Evolutionary conservation across 2,888 invertebrate genomes (phyloP), one percentile per base, ranked within the genome.

Genomic region (Salpingus planirostris): DNA sequence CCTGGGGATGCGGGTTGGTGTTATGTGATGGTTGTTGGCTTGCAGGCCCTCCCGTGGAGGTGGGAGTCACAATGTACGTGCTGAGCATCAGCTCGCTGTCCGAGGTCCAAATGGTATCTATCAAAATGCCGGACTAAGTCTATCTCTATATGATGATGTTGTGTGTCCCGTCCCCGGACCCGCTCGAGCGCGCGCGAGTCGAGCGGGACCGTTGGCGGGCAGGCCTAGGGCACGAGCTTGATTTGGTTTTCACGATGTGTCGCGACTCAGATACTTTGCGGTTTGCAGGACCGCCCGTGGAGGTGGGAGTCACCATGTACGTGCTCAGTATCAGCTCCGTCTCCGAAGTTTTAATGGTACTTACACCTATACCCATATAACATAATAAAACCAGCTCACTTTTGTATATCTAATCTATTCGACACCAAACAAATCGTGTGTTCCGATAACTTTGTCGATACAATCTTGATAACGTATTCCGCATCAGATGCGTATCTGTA

Each of bases 31-130:
- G 50, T 52, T 57, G 46, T 57, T 59, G 57, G 56, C 75, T 81
- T 88, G 69, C 84, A 91, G 91, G 89, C 80, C 84, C 86, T 70
- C 90, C 93, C 66, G 92, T 92, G 73, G 89, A 88, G 72, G 91
- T 93, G 70, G 90, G 90, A 70, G 89, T 92, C 73, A 91, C 92
- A 72, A 90, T 93, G 85, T 91, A 90, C 78, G 91, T 95, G 74
- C 85, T 91, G 74, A 89, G 89, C 76, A 93, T 95, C 80, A 89
- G 90, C 78, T 90, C 91, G 70, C 88, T 95, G 74, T 91, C 91
- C 74, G 92, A 93, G 80, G 92, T 91, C 73, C 83, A 89, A 78
- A 92, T 92, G 91, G 91, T 91, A 84, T 56, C 38, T 47, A 47
- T 45, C 40, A 36, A 36, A 23, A 27, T 29, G 36, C 33, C 36